Base-by-base conservation (phyloP, 2,888 invertebrate genomes). In the Lithophane socia region DNA sequence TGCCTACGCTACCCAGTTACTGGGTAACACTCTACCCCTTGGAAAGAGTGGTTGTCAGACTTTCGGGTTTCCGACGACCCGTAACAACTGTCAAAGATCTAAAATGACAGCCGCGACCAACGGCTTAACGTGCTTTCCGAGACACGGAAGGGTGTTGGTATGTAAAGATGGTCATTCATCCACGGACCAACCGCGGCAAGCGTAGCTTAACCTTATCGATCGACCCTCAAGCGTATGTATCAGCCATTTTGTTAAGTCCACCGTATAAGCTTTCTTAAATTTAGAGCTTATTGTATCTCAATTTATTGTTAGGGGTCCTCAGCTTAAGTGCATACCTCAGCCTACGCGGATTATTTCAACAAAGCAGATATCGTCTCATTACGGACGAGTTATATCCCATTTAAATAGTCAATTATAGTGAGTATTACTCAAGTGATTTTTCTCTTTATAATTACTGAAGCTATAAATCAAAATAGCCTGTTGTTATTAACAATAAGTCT, bases 381-480 rank as follows among this genome's bases (percentile, higher is more conserved):
- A 93, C 89, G 89, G 86, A 88, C 86, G 90, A 93, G 90, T 92
- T 93, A 94, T 92, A 85, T 90, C 77, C 91, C 88, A 92, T 92
- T 92, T 91, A 90, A 91, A 90, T 88, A 88, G 90, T 90, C 93
- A 93, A 93, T 94, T 92, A 93, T 90, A 90, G 90, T 90, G 87
- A 73, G 85, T 87, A 86, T 83, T 88, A 79, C 86, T 89, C 13
- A 65, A 75, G 64, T 89, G 85, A 88, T 85, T 87, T 90, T 88
- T 87, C 84, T 86, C 86, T 88, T 90, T 88, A 87, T 87, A 92
- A 93, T 92, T 92, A 92, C 88, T 89, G 58, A 49, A 64, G 72
- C 42, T 67, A 69, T 86, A 79, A 72, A 72, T 79, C 24, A 54
- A 24, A 60, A 71, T 63, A 52, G 49, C 64, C 18, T 60, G 56